Base-by-base conservation (phyloP, 2,797 vertebrate genomes). In the Eulemur coronatus region DNA sequence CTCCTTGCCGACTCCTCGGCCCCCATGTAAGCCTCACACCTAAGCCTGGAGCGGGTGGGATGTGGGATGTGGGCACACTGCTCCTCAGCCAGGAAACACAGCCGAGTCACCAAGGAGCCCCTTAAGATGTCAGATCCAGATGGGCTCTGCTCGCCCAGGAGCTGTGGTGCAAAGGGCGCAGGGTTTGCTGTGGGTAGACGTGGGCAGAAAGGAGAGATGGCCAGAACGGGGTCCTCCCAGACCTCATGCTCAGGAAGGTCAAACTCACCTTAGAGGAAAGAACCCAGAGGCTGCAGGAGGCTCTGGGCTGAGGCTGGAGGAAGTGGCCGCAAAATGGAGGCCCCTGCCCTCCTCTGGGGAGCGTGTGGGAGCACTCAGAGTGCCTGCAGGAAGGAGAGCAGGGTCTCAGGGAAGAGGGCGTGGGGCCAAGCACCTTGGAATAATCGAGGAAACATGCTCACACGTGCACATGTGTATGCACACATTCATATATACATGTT, bases 51-150 rank as follows among this genome's bases (percentile, higher is more conserved):
- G 4, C 73, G 7, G 5, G 3, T 12, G 5, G 38, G 8, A 20
- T 0, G 24, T 0, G 11, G 1, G 2, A 20, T 0, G 24, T 0
- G 11, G 1, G 2, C 2, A 12, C 30, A 13, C 46, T 0, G 0
- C 17, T 26, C 41, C 13, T 35, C 14, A 70, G 43, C 38, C n/a
- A 55, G 55, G 15, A 43, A n/a, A 10, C 10, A 20, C n/a, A 52
- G 1, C 26, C 0, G 10, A 7, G 20, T 20, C 1, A 0, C 33
- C 50, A 1, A 50, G 57, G 55, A 67, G 14, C 14, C 0, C 7
- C 30, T 38, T 4, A 4, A 10, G 43, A 10, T 1, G 35, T 24
- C 30, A 0, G 33, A 6, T 14, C 7, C 63, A 5, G 30, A 18
- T 5, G 0, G 7, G 2, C 13, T 35, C 22, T 11, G 30, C 75